Evolutionary conservation across 2,797 vertebrate genomes (phyloP).

Genomic region (Rallus crepitans): DNA sequence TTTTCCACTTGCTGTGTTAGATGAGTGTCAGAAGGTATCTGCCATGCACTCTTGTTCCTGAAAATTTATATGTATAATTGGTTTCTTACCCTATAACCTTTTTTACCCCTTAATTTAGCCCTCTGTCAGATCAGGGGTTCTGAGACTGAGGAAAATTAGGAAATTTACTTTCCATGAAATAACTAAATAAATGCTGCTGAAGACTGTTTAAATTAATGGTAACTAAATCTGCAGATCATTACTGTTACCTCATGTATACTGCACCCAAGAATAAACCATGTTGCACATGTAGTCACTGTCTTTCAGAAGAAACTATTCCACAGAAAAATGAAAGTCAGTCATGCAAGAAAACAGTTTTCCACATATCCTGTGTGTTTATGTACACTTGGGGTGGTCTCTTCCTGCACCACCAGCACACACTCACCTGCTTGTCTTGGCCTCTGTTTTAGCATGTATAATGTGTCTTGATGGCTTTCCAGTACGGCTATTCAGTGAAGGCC

Average conservation of each 20-base stretch:
- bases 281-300: neutral
- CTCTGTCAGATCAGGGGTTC: neutral
- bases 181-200: neutral
- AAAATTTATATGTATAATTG: neutral
- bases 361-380: accelerated
- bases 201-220: neutral
- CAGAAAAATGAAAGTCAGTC: neutral
- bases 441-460: neutral
- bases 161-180: neutral
- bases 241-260: neutral
- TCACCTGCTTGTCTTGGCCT: neutral
- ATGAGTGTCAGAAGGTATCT: neutral
- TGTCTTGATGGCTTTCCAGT: neutral
- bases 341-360: neutral
- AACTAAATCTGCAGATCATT: neutral
- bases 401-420: neutral
- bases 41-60: neutral
- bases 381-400: accelerated
- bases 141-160: neutral
- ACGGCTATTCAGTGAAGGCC: neutral
- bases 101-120: neutral
- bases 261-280: neutral
- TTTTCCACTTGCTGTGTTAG: neutral
- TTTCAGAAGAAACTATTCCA: neutral
- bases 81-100: neutral